These are phyloP conservation scores for Ptilonorhynchus violaceus DNA, from an alignment of 2,113 vertebrate species.

Conservation along the genomic window DNA sequence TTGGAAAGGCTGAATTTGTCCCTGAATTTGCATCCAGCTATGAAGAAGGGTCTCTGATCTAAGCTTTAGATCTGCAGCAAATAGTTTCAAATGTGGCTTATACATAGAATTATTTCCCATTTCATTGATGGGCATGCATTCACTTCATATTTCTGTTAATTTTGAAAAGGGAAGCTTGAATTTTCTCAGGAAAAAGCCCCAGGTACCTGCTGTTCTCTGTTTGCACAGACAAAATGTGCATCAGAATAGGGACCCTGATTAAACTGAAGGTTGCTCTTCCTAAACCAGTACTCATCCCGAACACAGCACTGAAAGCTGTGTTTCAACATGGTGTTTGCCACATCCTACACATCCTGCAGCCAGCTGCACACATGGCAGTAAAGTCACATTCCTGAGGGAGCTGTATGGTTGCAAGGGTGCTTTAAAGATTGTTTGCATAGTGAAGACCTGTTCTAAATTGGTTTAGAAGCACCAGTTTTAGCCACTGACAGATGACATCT, in stretches of 20 bases:
- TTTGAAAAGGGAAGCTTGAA: not conserved
- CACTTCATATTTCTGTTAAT: not conserved
- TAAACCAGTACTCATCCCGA: not conserved
- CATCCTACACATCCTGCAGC: not conserved
- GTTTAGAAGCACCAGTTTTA: not conserved
- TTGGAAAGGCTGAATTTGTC: not conserved
- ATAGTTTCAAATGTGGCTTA: not conserved
- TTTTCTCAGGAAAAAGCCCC: not conserved
- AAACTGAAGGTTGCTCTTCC: not conserved
- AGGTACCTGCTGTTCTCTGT: not conserved
- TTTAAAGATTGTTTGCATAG: not conserved
- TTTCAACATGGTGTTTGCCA: not conserved
- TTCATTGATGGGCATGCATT: not conserved
- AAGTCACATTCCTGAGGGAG: not conserved
- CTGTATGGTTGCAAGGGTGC: not conserved
- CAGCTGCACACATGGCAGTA: not conserved
- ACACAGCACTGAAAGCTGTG: not conserved
- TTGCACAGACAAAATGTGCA: not conserved
- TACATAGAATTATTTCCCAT: not conserved
- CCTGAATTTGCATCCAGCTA: not conserved
- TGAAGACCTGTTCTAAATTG: not conserved
- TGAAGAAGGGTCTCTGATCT: not conserved
- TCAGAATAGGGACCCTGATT: not conserved
- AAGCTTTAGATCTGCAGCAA: not conserved
- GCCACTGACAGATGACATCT: not conserved